These are phyloP conservation scores for Scelioninae gen. 1 DNA, from an alignment of 2,888 invertebrate genomes.

Conservation along the genomic window DNA sequence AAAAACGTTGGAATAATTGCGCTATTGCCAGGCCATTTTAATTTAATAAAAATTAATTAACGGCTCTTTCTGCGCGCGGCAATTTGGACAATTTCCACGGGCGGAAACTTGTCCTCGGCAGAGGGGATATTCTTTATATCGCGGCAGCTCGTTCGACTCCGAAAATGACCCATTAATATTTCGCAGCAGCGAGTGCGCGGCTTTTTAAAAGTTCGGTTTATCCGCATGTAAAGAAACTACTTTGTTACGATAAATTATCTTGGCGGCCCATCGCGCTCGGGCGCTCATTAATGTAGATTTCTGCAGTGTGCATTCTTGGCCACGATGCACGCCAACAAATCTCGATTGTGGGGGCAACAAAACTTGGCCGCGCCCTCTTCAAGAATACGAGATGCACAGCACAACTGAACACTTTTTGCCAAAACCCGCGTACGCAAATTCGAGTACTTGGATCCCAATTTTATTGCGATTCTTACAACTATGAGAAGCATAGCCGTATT, in stretches of 20 bases:
- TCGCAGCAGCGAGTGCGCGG: constrained; percentile 1
- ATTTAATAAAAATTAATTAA: constrained; percentile 68
- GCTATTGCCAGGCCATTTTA: constrained; percentile 49
- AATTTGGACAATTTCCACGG: constrained; percentile 64
- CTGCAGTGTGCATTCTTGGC: constrained; percentile 64
- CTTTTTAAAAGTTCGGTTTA: constrained; percentile 57
- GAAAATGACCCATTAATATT: constrained; percentile 62
- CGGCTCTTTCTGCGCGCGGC: constrained; percentile 27
- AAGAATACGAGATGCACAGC: constrained; percentile 50
- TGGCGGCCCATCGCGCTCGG: constrained; percentile 60
- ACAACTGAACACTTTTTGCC: constrained; percentile 39
- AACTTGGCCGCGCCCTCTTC: constrained; percentile 54
- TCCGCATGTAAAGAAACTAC: constrained; percentile 59
- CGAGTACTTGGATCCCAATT: constrained; percentile 18
- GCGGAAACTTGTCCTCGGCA: constrained; percentile 49
- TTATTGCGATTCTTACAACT: constrained; percentile 47
- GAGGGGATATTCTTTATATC: constrained; percentile 46
- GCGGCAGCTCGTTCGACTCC: constrained; percentile 31
- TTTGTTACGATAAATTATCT: constrained; percentile 67
- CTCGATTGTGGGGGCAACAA: constrained; percentile 49
- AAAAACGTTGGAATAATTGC: constrained; percentile 57
- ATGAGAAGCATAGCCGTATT: constrained; percentile 22
- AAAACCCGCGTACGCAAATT: constrained; percentile 47
- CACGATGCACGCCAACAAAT: constrained; percentile 60
- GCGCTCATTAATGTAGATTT: constrained; percentile 68